Percentiles rank a stretch among this genome's conserved stretches.
Conservation (phyloP, 1,140 invertebrate species). For the Panagrolaimus sp. region DNA sequence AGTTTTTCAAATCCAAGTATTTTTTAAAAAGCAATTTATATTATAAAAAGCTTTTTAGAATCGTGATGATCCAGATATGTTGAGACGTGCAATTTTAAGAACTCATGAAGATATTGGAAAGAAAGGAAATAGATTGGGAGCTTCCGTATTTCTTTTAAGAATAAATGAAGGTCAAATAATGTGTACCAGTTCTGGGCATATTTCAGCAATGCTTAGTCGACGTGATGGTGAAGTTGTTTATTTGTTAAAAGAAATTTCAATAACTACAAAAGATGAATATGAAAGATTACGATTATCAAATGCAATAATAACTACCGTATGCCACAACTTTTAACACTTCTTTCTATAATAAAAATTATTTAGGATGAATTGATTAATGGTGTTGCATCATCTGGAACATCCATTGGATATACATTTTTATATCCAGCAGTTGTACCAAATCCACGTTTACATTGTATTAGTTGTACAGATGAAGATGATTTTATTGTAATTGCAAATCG, state of each 20-base stretch:
- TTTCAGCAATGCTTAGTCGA: background rate
- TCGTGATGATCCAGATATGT: slow-evolving; percentile 4
- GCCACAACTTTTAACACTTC: background rate
- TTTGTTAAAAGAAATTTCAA: background rate
- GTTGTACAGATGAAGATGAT: background rate
- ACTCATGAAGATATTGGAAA: slow-evolving; percentile 1
- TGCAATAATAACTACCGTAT: slow-evolving; percentile 13
- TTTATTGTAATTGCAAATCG: slow-evolving; percentile 5
- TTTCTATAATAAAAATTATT: background rate
- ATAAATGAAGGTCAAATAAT: background rate
- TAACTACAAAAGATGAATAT: slow-evolving; percentile 8
- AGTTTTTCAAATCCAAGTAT: no score
- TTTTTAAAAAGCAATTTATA: no score
- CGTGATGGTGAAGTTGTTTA: slow-evolving; percentile 6
- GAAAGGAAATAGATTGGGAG: background rate
- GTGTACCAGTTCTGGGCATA: slow-evolving; percentile 12
- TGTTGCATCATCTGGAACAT: background rate
- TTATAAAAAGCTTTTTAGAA: no score
- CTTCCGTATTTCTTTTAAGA: background rate
- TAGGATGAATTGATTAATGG: slow-evolving; percentile 6
- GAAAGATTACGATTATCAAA: background rate
- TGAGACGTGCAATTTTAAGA: background rate
- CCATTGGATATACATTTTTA: slow-evolving; percentile 5
- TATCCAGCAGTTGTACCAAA: slow-evolving; percentile 10
- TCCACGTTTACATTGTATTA: background rate